These are phyloP conservation scores for Xylota sylvarum DNA, from an alignment of 2,888 invertebrate species.

Conservation along the genomic window DNA sequence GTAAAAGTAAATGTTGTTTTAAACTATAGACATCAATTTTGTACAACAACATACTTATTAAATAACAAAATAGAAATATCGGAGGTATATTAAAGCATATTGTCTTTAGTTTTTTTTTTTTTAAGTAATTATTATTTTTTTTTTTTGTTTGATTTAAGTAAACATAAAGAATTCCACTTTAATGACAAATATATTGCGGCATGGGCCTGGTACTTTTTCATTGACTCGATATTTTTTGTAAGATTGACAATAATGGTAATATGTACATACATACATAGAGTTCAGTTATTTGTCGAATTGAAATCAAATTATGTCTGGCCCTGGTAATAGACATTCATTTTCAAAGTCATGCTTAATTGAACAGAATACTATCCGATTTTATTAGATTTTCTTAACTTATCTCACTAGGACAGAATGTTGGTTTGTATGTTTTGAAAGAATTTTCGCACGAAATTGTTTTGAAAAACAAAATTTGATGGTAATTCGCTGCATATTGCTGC, in stretches of 20 bases:
- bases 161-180: not conserved
- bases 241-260: too few species aligned
- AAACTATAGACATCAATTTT: slow-evolving; percentile 28
- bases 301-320: too few species aligned
- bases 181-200: not conserved
- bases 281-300: too few species aligned
- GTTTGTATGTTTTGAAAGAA: not conserved
- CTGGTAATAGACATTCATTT: too few species aligned
- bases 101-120: slow-evolving; percentile 26
- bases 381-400: too few species aligned
- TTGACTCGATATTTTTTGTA: too few species aligned
- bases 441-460: not conserved
- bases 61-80: slow-evolving; percentile 68
- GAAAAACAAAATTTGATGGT: not conserved
- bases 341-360: too few species aligned
- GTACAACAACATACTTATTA: slow-evolving; percentile 28
- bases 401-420: too few species aligned
- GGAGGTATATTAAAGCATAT: slow-evolving; percentile 68
- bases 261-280: too few species aligned
- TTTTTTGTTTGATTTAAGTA: not conserved
- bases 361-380: too few species aligned
- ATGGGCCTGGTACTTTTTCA: not conserved
- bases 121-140: slow-evolving; percentile 17
- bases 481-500: too few species aligned
- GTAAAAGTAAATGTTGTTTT: slow-evolving; percentile 54